Evolutionary conservation across 1,140 invertebrate species (phyloP).

Genomic region (Onthophagus taurus): DNA sequence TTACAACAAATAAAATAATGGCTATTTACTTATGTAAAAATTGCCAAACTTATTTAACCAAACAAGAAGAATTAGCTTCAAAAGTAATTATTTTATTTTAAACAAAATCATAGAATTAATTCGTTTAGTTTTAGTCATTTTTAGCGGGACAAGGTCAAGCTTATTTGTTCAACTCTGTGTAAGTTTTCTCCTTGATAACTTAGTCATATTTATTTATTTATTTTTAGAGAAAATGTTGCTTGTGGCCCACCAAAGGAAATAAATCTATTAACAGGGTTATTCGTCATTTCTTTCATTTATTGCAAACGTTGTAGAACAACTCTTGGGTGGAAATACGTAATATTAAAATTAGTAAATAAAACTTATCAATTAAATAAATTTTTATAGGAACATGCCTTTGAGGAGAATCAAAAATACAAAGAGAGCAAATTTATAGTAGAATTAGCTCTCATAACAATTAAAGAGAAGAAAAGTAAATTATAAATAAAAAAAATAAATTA

Average conservation of each 20-base stretch:
- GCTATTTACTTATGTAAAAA: no score
- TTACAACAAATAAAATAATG: no score
- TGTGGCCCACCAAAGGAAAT: slow-evolving; percentile 98
- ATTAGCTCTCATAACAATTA: slow-evolving; percentile 99
- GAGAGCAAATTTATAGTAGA: slow-evolving; percentile 99
- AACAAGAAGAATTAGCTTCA: no score
- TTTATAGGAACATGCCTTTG: slow-evolving; percentile 97
- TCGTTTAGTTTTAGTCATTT: slow-evolving; percentile 80
- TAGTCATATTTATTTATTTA: no score
- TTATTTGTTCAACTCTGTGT: slow-evolving; percentile 99
- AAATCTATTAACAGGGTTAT: slow-evolving; percentile 93
- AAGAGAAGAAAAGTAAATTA: no score
- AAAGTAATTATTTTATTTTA: no score
- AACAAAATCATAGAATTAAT: no score
- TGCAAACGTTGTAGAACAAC: slow-evolving; percentile 99
- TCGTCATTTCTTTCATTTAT: slow-evolving; percentile 98
- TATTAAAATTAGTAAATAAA: slow-evolving; percentile 36
- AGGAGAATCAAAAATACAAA: slow-evolving; percentile 99
- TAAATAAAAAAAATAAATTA: no score
- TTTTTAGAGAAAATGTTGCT: slow-evolving; percentile 91
- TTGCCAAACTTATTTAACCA: no score
- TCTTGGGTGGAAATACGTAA: slow-evolving; percentile 99
- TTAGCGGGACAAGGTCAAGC: slow-evolving; percentile 99
- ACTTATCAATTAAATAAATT: background rate
- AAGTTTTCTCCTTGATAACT: no score